Evolutionary conservation across 2,888 invertebrate species (phyloP).

Genomic region (Rapana venosa): DNA sequence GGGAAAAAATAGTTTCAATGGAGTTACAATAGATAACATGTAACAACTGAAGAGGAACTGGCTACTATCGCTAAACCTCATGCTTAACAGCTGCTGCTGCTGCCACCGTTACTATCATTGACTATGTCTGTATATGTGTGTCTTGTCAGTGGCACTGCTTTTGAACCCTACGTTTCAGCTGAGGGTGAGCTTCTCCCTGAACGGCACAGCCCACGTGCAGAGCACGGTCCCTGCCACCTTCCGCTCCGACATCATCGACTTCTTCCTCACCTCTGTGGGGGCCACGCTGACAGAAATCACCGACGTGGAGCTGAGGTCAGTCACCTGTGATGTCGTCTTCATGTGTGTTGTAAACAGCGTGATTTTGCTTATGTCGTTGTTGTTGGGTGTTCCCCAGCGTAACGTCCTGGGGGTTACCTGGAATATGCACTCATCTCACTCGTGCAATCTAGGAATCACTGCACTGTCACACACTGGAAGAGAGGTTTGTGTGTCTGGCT

Average conservation of each 20-base stretch:
- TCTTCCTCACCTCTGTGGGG: conserved; percentile 84
- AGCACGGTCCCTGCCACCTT: conserved; percentile 72
- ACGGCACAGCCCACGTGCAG: conserved; percentile 76
- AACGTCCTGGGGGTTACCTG: background rate
- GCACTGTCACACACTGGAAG: too few species aligned
- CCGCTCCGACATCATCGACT: conserved; percentile 83
- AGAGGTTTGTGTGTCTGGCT: too few species aligned
- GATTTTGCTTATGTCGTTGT: background rate
- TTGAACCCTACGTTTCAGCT: conserved; percentile 77
- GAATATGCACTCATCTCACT: background rate
- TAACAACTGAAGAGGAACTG: too few species aligned
- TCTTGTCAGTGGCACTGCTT: background rate
- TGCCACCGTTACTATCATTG: too few species aligned
- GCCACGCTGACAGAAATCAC: conserved; percentile 84
- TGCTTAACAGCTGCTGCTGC: too few species aligned
- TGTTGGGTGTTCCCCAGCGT: background rate
- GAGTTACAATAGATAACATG: too few species aligned
- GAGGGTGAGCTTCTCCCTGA: conserved; percentile 82
- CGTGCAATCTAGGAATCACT: too few species aligned
- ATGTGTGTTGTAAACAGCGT: background rate
- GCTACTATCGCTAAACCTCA: too few species aligned
- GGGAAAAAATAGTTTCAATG: too few species aligned
- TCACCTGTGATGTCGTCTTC: background rate
- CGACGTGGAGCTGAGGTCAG: conserved; percentile 83
- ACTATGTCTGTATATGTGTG: too few species aligned